Percentiles rank a stretch among this genome's conserved stretches.
These are phyloP conservation scores for Falco punctatus DNA, from an alignment of 2,113 vertebrate genomes.

Conservation along the genomic window DNA sequence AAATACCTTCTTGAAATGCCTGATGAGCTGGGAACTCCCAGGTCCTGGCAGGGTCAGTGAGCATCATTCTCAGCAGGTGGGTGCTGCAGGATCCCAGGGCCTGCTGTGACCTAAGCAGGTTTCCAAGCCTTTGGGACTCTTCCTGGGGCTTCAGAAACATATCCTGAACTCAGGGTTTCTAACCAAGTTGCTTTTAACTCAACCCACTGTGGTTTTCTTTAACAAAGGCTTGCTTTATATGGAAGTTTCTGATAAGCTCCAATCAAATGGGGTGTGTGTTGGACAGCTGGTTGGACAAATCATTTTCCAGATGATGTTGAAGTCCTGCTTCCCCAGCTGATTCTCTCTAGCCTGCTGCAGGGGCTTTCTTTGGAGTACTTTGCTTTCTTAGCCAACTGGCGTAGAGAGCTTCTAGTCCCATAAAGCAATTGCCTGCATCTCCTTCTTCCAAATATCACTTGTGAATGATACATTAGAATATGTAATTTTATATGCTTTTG, in stretches of 20 bases:
- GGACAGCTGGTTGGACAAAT: background rate
- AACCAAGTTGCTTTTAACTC: background rate
- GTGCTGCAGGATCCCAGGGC: background rate
- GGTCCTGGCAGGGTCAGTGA: background rate
- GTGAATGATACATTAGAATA: background rate
- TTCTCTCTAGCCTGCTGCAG: background rate
- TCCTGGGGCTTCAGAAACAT: background rate
- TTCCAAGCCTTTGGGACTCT: background rate
- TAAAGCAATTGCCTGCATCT: background rate
- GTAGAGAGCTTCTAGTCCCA: background rate
- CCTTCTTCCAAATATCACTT: background rate
- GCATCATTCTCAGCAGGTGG: background rate
- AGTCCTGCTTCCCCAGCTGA: background rate
- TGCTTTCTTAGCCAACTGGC: background rate
- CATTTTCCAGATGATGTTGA: background rate
- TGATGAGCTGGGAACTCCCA: background rate
- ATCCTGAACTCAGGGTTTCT: background rate
- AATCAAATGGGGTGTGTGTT: background rate
- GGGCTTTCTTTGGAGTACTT: background rate
- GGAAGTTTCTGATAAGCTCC: background rate
- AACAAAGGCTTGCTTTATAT: background rate
- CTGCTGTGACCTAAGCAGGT: background rate
- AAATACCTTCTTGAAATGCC: background rate
- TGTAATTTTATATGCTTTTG: background rate
- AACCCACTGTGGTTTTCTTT: background rate